Evolutionary conservation across 2,113 vertebrate genomes (phyloP), one percentile per base, ranked within the genome.

Genomic region (Ginglymostoma cirratum): DNA sequence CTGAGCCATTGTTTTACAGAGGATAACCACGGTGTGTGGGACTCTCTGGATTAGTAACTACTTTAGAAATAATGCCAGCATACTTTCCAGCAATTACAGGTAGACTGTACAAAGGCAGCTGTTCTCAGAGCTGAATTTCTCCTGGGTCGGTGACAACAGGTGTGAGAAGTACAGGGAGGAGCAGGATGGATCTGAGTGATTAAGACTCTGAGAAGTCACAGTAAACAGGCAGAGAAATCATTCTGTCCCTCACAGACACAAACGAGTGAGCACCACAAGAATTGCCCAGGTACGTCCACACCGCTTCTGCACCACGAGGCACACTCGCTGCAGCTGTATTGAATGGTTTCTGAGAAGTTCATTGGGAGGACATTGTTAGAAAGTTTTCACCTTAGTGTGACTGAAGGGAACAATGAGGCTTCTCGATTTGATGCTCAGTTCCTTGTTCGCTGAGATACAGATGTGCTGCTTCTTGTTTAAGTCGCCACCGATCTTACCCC

Each of bases 91-190:
- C 80, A 96, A 96, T 96, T 97, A 98, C 98, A 98, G 98, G 98
- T 98, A 98, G 97, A 98, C 98, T 97, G 98, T 97, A 97, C 97
- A 97, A 97, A 96, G 97, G 98, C 98, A 98, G 98, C 98, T 98
- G 98, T 97, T 98, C 97, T 97, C 97, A 97, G 96, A 97, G 96
- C 97, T 96, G 97, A 96, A 96, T 97, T 96, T 97, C 97, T 97
- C 97, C 96, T 96, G 97, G 97, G 96, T 97, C 97, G 97, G 96
- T 96, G 97, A 96, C 96, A 96, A 97, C 96, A 97, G 97, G 97
- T 97, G 96, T 96, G 96, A 96, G 96, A 97, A 97, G 96, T 96
- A 96, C 96, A 97, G 97, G 97, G 55, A 72, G 69, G 23, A 96
- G 96, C 95, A 96, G 2, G 52, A 96, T 61, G 93, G 23, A 96